A percentile compares a stretch with the other conserved stretches of the same genome.
Evolutionary conservation across 2,888 invertebrate species (phyloP).

Genomic region (Eilema caniola): DNA sequence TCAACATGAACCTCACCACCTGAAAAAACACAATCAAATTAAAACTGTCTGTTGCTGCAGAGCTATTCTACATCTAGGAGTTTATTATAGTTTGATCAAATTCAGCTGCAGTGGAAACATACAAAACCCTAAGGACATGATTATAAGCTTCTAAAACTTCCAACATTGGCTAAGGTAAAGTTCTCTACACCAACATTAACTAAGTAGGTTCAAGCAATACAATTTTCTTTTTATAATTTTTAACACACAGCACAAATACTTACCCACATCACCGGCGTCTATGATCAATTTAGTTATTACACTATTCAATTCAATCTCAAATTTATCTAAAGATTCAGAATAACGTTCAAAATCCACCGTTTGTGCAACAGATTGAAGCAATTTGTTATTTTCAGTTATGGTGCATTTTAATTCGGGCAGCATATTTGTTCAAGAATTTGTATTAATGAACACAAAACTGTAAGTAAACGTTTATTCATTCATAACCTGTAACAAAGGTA

Average conservation of each 20-base stretch:
- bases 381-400: slow-evolving; percentile 62
- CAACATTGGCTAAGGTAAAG: neutral
- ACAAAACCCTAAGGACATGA: neutral
- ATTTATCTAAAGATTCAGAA: slow-evolving; percentile 66
- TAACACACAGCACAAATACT: neutral
- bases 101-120: neutral
- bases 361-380: slow-evolving; percentile 57
- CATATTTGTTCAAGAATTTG: slow-evolving; percentile 35
- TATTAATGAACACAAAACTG: neutral
- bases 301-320: slow-evolving; percentile 68
- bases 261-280: slow-evolving; percentile 60
- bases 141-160: neutral
- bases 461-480: neutral
- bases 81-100: neutral
- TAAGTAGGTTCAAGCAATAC: no score
- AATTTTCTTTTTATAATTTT: no score
- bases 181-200: no score
- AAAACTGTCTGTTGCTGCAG: neutral
- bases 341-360: slow-evolving; percentile 57
- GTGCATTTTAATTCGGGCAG: slow-evolving; percentile 62
- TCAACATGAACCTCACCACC: slow-evolving; percentile 43
- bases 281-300: slow-evolving; percentile 69
- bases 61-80: no score
- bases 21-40: slow-evolving; percentile 19
- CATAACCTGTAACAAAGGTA: neutral